These are phyloP conservation scores for Himalopsyche tibetana DNA, from an alignment of 2,888 invertebrate genomes.

Conservation along the genomic window DNA sequence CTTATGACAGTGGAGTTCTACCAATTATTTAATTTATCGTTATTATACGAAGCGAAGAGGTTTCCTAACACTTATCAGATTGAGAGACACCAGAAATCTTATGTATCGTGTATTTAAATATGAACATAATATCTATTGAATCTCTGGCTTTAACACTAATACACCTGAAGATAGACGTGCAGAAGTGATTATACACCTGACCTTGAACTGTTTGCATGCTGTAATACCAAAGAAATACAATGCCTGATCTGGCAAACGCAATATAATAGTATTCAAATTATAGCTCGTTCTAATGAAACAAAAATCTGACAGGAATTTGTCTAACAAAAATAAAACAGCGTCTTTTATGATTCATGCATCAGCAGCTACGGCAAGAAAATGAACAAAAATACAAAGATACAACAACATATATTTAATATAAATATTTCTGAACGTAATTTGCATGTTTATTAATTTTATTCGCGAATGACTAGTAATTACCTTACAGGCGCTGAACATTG, in stretches of 20 bases:
- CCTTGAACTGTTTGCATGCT: neutral
- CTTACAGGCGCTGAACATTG: too few species aligned
- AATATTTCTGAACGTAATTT: too few species aligned
- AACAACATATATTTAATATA: neutral
- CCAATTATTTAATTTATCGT: too few species aligned
- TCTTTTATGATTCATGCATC: neutral
- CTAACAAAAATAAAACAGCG: neutral
- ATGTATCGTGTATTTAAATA: too few species aligned
- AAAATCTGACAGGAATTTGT: neutral
- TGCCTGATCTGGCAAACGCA: neutral
- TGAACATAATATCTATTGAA: neutral
- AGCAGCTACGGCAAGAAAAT: neutral
- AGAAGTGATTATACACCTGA: neutral
- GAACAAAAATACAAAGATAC: neutral
- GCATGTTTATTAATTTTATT: too few species aligned
- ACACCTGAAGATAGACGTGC: neutral
- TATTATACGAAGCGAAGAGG: too few species aligned
- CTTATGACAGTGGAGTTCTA: too few species aligned
- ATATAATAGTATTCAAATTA: neutral
- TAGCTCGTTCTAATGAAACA: neutral
- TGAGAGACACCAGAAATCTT: too few species aligned
- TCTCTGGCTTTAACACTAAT: neutral
- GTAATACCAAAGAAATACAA: slow-evolving; percentile 1
- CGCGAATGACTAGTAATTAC: too few species aligned
- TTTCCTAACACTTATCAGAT: too few species aligned